A percentile compares a stretch with the other conserved stretches of the same genome.
phyloP scores from a whole-genome alignment of 2,888 invertebrate species.

The Drosophila affinis region DNA sequence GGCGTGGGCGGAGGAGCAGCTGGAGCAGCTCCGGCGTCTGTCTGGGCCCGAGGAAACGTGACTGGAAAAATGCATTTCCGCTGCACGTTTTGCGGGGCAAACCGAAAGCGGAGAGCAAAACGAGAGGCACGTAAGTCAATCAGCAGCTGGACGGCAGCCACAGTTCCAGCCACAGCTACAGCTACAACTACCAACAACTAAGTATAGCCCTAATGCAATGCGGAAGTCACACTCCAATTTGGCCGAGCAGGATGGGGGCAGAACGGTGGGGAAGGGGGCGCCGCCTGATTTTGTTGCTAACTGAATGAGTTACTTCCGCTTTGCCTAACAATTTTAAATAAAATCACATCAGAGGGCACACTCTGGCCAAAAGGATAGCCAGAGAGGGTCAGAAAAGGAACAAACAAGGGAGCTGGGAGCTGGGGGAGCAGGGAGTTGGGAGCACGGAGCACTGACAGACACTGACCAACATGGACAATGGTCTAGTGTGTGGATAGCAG shows the following conservation, averaged over 20 bases:
- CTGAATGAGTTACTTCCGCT: conserved; percentile 77
- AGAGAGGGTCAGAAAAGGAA: background rate
- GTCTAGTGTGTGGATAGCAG: conserved; percentile 24
- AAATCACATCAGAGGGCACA: conserved; percentile 57
- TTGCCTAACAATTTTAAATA: conserved; percentile 73
- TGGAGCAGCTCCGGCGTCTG: conserved; percentile 26
- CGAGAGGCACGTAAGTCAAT: conserved; percentile 77
- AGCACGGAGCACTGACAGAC: conserved; percentile 1
- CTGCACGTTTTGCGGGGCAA: conserved; percentile 70
- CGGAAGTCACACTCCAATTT: conserved; percentile 78
- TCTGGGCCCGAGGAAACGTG: conserved; percentile 55
- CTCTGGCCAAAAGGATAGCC: conserved; percentile 3
- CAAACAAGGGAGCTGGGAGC: background rate
- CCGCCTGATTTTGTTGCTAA: conserved; percentile 72
- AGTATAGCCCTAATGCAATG: conserved; percentile 69
- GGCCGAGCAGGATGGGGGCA: conserved; percentile 4
- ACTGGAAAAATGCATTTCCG: conserved; percentile 79
- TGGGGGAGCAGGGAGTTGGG: conserved; percentile 5
- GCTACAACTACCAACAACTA: conserved; percentile 29
- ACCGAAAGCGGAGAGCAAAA: conserved; percentile 64
- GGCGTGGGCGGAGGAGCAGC: conserved; percentile 21
- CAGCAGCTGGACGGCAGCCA: conserved; percentile 62
- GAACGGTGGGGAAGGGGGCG: conserved; percentile 14
- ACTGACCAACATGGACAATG: conserved; percentile 32
- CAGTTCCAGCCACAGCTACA: conserved; percentile 14